Conservation (phyloP, 92 coral and sea anemone species). For the Ricordea florida region DNA sequence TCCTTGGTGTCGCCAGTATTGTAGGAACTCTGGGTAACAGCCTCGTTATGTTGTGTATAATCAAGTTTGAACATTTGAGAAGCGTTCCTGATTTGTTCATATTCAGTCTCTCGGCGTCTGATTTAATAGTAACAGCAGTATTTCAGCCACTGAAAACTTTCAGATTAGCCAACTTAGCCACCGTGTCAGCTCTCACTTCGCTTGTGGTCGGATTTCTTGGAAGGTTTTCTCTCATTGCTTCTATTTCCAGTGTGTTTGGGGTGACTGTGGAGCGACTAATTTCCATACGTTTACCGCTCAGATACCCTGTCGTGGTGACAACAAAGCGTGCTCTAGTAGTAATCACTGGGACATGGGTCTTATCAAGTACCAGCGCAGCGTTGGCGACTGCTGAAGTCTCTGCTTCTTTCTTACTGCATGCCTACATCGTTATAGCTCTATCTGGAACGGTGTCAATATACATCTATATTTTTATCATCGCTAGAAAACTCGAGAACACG, state of each 20-base stretch:
- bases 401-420: neutral
- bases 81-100: slow-evolving; percentile 63
- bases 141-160: no score
- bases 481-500: slow-evolving; percentile 30
- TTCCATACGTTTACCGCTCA: slow-evolving; percentile 46
- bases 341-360: slow-evolving; percentile 31
- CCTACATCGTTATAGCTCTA: neutral
- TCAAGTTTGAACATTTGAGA: slow-evolving; percentile 25
- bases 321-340: neutral
- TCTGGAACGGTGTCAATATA: slow-evolving; percentile 34
- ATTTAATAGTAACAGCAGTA: slow-evolving; percentile 62
- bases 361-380: neutral
- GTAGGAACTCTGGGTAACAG: slow-evolving; percentile 47
- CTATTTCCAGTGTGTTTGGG: slow-evolving; percentile 59
- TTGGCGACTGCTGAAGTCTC: neutral
- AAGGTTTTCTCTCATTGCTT: slow-evolving; percentile 35
- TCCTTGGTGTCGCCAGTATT: no score
- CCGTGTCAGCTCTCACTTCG: no score
- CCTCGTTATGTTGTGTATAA: slow-evolving; percentile 34
- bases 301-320: slow-evolving; percentile 20
- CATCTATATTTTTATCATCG: slow-evolving; percentile 22
- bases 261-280: slow-evolving; percentile 67
- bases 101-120: slow-evolving; percentile 67
- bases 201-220: slow-evolving; percentile 58
- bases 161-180: no score